phyloP scores from a whole-genome alignment of 2,888 invertebrate genomes.

The Elegia similella region DNA sequence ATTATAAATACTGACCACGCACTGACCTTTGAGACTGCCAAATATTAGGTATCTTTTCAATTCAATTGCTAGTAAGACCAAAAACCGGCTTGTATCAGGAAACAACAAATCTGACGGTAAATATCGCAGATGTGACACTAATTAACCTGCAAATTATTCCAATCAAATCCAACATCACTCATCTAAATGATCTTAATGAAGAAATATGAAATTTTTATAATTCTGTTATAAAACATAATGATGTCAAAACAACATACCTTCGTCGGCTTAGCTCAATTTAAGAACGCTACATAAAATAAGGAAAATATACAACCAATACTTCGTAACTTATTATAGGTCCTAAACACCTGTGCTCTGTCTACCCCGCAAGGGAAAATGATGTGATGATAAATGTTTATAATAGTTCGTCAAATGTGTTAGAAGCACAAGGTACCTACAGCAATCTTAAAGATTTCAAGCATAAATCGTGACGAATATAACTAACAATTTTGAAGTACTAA shows the following conservation, averaged over 20 bases:
- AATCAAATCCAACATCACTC: neutral
- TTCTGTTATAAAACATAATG: constrained; percentile 13
- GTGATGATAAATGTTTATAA: no score
- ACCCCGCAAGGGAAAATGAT: no score
- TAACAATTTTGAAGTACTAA: no score
- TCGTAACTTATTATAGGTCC: no score
- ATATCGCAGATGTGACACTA: constrained; percentile 6
- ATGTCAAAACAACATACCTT: constrained; percentile 8
- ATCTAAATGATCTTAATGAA: constrained; percentile 3
- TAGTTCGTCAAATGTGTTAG: no score
- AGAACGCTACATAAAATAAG: neutral
- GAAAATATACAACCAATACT: neutral
- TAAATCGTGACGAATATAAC: no score
- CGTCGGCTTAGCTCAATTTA: constrained; percentile 3
- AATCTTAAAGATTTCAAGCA: no score
- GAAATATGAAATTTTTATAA: constrained; percentile 5
- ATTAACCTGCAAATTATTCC: neutral
- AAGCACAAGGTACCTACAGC: no score
- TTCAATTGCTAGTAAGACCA: neutral
- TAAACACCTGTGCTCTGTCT: no score
- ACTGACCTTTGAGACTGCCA: no score
- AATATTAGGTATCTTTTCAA: neutral
- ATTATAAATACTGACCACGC: no score
- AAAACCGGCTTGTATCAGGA: constrained; percentile 15
- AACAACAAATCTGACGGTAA: neutral